Percentiles rank a stretch among this genome's conserved stretches.
Evolutionary conservation across 2,888 invertebrate species (phyloP).

Genomic region (Dorcus hopei): DNA sequence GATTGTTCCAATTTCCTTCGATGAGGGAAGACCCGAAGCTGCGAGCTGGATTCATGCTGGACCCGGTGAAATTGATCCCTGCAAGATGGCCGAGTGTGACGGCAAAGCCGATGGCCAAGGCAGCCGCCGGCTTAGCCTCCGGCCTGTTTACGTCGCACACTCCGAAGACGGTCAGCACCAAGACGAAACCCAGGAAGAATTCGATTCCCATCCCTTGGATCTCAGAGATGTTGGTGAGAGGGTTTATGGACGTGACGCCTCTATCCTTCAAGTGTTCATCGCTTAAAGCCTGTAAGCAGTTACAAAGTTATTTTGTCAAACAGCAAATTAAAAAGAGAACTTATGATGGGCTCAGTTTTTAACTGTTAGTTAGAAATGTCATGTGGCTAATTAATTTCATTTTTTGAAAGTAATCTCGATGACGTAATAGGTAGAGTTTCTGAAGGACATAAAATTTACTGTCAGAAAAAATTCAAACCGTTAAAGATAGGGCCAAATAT

Average conservation of each 20-base stretch:
- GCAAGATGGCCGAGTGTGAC: conserved; percentile 82
- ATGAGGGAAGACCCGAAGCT: conserved; percentile 85
- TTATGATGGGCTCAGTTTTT: no score
- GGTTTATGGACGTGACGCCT: conserved; percentile 26
- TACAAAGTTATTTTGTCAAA: neutral
- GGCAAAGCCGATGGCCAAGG: conserved; percentile 84
- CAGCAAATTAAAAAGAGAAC: neutral
- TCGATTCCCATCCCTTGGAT: conserved; percentile 87
- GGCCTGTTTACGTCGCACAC: conserved; percentile 77
- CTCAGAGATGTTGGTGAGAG: conserved; percentile 52
- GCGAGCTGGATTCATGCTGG: conserved; percentile 91
- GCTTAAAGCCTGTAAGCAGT: conserved; percentile 59
- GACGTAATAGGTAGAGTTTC: no score
- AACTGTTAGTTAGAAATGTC: no score
- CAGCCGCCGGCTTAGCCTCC: conserved; percentile 77
- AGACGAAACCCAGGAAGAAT: conserved; percentile 85
- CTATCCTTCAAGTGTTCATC: conserved; percentile 60
- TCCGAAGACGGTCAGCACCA: conserved; percentile 86
- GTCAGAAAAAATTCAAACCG: no score
- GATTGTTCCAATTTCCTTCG: conserved; percentile 68
- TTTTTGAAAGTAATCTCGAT: no score
- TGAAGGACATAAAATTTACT: no score
- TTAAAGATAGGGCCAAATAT: no score
- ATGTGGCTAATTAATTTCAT: no score
- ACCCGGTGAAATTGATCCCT: conserved; percentile 80